phyloP scores from a whole-genome alignment of 1,140 invertebrate genomes.

The Pogonognathellus flavescens region DNA sequence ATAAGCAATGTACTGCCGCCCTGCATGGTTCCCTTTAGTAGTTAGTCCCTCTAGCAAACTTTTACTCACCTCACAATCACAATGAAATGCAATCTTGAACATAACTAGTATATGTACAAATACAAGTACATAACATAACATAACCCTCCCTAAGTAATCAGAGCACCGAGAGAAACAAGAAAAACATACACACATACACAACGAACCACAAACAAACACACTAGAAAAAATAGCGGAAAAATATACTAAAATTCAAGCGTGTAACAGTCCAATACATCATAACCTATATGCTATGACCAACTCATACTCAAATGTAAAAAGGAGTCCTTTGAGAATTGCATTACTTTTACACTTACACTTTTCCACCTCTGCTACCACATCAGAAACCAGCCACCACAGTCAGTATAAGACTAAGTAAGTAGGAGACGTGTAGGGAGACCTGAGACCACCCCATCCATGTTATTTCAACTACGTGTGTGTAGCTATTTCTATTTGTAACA shows the following conservation, averaged over 20 bases:
- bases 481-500: too few species aligned
- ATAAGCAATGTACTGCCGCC: slow-evolving; percentile 8
- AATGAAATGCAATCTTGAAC: slow-evolving; percentile 41
- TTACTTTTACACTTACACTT: neutral
- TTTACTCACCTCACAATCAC: slow-evolving; percentile 7
- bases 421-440: too few species aligned
- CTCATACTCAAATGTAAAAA: slow-evolving; percentile 24
- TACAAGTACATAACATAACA: neutral
- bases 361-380: neutral
- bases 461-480: too few species aligned
- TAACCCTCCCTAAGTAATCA: too few species aligned
- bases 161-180: neutral
- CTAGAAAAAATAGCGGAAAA: neutral
- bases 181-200: neutral
- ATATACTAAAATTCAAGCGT: slow-evolving; percentile 26
- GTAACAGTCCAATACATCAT: slow-evolving; percentile 34
- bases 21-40: neutral
- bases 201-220: slow-evolving; percentile 1
- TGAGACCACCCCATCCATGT: too few species aligned
- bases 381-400: neutral
- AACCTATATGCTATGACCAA: slow-evolving; percentile 11
- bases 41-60: neutral
- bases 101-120: neutral
- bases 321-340: slow-evolving; percentile 15
- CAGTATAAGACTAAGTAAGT: neutral